A percentile compares a stretch with the other conserved stretches of the same genome.
phyloP scores from a whole-genome alignment of 2,797 vertebrate species.

The Centroberyx gerrardi region DNA sequence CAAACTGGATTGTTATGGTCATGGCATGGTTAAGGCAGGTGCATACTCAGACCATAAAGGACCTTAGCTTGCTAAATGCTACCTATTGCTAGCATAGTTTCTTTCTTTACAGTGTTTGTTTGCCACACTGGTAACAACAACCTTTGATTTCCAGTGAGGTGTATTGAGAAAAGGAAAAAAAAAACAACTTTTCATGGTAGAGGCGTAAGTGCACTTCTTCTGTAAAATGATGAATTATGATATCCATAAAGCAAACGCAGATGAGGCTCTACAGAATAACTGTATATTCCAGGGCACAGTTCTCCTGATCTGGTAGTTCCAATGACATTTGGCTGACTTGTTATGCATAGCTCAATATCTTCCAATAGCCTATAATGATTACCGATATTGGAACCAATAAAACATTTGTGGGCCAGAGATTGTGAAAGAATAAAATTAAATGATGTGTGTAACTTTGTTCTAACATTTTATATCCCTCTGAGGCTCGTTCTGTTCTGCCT shows the following conservation, averaged over 20 bases:
- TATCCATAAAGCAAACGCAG: constrained; percentile 65
- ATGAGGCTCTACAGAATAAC: constrained; percentile 61
- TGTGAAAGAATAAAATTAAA: constrained; percentile 83
- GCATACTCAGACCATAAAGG: not conserved
- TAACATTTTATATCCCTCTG: constrained; percentile 77
- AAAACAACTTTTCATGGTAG: constrained; percentile 7
- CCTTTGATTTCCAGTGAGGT: not conserved
- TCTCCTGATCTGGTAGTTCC: constrained; percentile 54
- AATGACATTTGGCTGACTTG: constrained; percentile 76
- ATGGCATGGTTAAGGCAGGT: not conserved
- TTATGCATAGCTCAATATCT: constrained; percentile 72
- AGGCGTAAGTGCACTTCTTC: constrained; percentile 29
- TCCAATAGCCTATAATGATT: constrained; percentile 81
- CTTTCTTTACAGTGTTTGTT: not conserved
- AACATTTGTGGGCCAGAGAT: constrained; percentile 82
- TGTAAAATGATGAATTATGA: constrained; percentile 29
- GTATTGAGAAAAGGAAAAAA: not conserved
- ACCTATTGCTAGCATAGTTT: not conserved
- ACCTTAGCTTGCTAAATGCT: not conserved
- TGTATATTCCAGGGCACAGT: constrained; percentile 51
- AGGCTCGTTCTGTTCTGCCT: constrained; percentile 69
- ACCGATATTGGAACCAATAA: constrained; percentile 80
- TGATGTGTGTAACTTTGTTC: constrained; percentile 77
- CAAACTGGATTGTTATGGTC: not conserved
- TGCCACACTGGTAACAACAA: constrained; percentile 10